Percentiles rank a stretch among this genome's conserved stretches.
Conservation (phyloP, 2,888 invertebrate genomes). For the Stramonita haemastoma region DNA sequence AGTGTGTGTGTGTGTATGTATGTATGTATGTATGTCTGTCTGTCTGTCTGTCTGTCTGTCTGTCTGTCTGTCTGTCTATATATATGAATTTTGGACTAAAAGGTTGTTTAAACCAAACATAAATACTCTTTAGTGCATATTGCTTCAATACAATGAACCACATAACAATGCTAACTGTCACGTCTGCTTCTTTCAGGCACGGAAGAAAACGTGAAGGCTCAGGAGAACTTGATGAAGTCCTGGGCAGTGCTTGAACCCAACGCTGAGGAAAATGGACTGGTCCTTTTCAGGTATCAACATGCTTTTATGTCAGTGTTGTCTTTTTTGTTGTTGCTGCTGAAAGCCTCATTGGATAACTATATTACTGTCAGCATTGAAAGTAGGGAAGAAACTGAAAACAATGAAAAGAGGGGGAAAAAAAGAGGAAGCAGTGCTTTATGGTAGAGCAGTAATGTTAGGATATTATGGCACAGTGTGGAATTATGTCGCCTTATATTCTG, state of each 20-base stretch:
- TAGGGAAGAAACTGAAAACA: not conserved
- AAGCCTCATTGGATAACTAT: not conserved
- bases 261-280: conserved; percentile 71
- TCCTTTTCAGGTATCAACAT: conserved; percentile 69
- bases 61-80: too few species aligned
- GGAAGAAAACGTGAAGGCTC: conserved; percentile 68
- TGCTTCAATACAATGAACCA: too few species aligned
- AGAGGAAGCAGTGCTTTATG: not conserved
- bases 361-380: not conserved
- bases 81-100: too few species aligned
- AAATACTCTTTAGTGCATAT: too few species aligned
- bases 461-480: too few species aligned
- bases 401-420: not conserved
- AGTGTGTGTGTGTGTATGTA: not conserved
- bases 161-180: too few species aligned
- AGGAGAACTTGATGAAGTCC: conserved; percentile 72
- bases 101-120: too few species aligned
- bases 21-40: not conserved
- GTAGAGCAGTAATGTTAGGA: not conserved
- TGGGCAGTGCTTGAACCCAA: conserved; percentile 73
- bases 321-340: not conserved
- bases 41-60: too few species aligned
- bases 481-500: too few species aligned
- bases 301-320: not conserved
- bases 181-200: conserved; percentile 59